Evolutionary conservation across 2,888 invertebrate species (phyloP), one percentile per base, ranked within the genome.

Genomic region (Trachelus stipa): DNA sequence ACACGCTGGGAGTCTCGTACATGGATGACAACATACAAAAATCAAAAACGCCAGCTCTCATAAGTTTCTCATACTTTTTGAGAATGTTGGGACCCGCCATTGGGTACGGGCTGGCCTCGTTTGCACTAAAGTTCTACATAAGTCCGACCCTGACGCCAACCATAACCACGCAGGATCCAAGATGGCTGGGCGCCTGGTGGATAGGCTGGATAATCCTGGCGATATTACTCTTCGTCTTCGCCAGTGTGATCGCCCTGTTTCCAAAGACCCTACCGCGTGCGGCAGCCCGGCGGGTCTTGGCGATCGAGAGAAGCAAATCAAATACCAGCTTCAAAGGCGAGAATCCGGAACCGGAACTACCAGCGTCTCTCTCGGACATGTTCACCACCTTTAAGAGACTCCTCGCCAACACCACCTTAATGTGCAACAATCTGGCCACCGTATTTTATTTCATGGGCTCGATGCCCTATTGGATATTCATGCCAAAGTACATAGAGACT

Each of bases 101-200:
- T 23, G 95, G 95, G 11, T 95, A 95, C 85, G 94, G 94, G 0
- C 86, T 95, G 79, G 95, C 94, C 4, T 95, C 94, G 3, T 92
- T 95, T 82, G 94, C 94, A 73, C 90, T 95, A 30, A 94, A 94
- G 83, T 90, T 95, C 73, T 95, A 95, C 87, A 94, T 95, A 68
- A 94, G 94, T 9, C 95, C 95, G 3, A 92, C 93, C 12, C 87
- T 95, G 79, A 94, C 94, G 69, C 95, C 95, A 6, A 94, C 94
- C 1, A 94, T 96, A 79, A 93, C 93, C 31, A 94, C 93, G 79
- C 92, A 93, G 77, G 96, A 96, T 91, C 96, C 96, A 0, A 93
- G 96, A 83, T 96, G 96, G 96, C 91, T 96, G 73, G 96, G 96
- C 1, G 96, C 96, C n/a, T 96, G 96, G 96, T 96, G 96, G 96